These are phyloP conservation scores for Helleia helle DNA, from an alignment of 2,888 invertebrate species.

Conservation along the genomic window DNA sequence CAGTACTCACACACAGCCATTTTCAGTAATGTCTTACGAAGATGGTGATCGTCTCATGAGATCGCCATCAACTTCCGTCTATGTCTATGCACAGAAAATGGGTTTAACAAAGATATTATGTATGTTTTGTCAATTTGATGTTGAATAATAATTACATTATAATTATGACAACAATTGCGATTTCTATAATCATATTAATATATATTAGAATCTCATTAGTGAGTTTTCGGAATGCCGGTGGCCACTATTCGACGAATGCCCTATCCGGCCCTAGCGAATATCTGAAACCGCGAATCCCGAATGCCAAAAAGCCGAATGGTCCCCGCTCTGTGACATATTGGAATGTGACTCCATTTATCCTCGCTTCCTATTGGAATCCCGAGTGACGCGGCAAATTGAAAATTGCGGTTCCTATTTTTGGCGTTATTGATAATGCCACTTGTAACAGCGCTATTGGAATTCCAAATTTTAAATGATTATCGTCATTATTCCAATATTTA, in stretches of 20 bases:
- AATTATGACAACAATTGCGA: too few species aligned
- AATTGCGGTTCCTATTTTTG: constrained; percentile 69
- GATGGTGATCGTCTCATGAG: too few species aligned
- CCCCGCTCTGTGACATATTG: constrained; percentile 68
- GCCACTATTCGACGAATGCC: constrained; percentile 47
- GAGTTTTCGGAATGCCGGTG: constrained; percentile 41
- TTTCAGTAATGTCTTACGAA: too few species aligned
- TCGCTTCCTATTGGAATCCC: constrained; percentile 73
- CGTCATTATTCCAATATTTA: constrained; percentile 21
- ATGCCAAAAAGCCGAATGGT: constrained; percentile 60
- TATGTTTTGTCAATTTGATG: too few species aligned
- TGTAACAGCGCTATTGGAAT: constrained; percentile 35
- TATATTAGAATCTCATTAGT: constrained; percentile 63
- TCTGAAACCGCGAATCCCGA: constrained; percentile 51
- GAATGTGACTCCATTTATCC: constrained; percentile 74
- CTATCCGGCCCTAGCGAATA: constrained; percentile 33
- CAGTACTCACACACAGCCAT: too few species aligned
- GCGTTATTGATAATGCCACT: constrained; percentile 61
- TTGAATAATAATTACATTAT: too few species aligned
- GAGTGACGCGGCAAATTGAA: constrained; percentile 72
- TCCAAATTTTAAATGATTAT: constrained; percentile 27
- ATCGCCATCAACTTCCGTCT: too few species aligned
- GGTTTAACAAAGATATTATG: too few species aligned
- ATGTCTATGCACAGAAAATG: too few species aligned
- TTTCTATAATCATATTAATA: too few species aligned